Base-by-base conservation (phyloP, 2,113 vertebrate genomes). In the Anarrhichthys ocellatus region DNA sequence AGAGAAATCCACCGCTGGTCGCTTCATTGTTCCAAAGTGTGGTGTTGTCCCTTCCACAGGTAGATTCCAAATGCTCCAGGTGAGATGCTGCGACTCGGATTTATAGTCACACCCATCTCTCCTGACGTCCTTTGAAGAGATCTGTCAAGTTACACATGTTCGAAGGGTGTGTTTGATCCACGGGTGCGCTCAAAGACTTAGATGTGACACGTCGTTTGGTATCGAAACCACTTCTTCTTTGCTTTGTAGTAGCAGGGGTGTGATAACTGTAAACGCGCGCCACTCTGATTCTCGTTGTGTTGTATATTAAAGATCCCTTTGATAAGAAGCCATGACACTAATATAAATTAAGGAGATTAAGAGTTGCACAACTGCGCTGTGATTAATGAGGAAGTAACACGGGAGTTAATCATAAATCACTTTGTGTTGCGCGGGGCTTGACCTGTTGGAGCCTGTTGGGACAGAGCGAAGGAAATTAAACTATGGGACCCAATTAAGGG, bases 331-430 rank as follows among this genome's bases (percentile, higher is more conserved):
- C 65, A 36, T 48, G 88, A 91, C 90, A 89, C 86, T 91, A 84
- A 90, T 88, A 87, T 90, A 72, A 88, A 78, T 86, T 89, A 89
- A 92, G 59, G 83, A 93, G 93, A 95, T 95, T 90, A 93, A 18
- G 62, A 87, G 73, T 81, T 67, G 79, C 76, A 68, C 73, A 81
- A 73, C 61, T 59, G 81, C 29, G 36, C 70, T 64, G 59, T 95
- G 94, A 95, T 95, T 94, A 94, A 95, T 92, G 44, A 78, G 73
- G 50, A 86, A 70, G 62, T 8, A 59, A 54, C 44, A 42, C 5
- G 11, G 63, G 82, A 90, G 82, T 91, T 91, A 88, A 94, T 93
- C 91, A 92, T 32, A 61, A 73, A 24, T 32, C 2, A 29, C 50
- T 48, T 67, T 73, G 15, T 62, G 68, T 38, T n/a, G 38, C 38